Evolutionary conservation across 1,140 invertebrate genomes (phyloP), one percentile per base, ranked within the genome.

Genomic region (Muscidifurax raptorellus): DNA sequence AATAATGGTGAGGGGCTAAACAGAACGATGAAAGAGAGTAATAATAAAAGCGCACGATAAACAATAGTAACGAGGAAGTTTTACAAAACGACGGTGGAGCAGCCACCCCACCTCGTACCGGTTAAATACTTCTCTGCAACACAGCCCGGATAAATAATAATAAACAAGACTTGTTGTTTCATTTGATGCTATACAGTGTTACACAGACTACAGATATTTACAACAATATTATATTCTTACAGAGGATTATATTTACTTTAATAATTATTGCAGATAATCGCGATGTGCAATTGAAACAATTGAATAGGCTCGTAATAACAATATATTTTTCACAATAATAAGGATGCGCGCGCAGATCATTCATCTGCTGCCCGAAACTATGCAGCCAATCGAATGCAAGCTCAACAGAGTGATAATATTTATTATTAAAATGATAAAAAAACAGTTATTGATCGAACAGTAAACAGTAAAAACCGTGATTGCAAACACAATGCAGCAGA

Each of bases 201-300:
- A 93, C 92, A 92, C 92, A 93, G 91, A 93, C 92, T 93, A 93
- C 92, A 93, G 92, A 93, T 93, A 92, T 93, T 93, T 93, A 93
- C 92, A 92, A 92, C 91, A 92, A 92, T 93, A 93, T 93, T 93
- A 93, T 93, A 93, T 93, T 93, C 92, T 92, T 93, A 93, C 92
- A 93, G 92, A 93, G 92, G 90, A 92, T 93, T 93, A 92, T 93
- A 93, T 93, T 93, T 93, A 93, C 91, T 92, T 93, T 92, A 91
- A 88, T 88, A 88, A 92, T 92, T 91, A 92, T 92, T 92, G 91
- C 91, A 91, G 90, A 85, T 82, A 82, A 78, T 78, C 90, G 89
- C 90, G 89, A 91, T 92, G 90, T 92, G 92, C 91, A 91, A 91
- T 91, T 90, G 85, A 87, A 91, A 90, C 91, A 90, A 90, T 84